Percentiles rank a stretch among this genome's conserved stretches.
phyloP scores from a whole-genome alignment of 2,888 invertebrate species.

The Chironomus tentans region DNA sequence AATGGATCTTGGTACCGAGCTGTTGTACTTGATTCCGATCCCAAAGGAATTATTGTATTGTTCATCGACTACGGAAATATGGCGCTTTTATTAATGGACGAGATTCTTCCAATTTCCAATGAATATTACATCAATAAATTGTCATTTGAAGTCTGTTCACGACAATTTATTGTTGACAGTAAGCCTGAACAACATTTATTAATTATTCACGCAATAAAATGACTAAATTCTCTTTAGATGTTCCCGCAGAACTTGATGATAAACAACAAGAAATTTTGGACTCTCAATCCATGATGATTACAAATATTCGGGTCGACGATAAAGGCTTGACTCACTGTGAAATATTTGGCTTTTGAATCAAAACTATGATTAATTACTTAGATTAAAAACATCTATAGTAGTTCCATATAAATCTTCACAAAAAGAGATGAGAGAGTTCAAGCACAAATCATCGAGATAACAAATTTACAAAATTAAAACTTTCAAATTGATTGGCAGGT shows the following conservation, averaged over 20 bases:
- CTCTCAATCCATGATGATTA: background rate
- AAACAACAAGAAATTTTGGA: background rate
- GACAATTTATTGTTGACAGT: conserved; percentile 5
- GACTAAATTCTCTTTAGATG: background rate
- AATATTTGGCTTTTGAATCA: background rate
- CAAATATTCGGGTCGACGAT: background rate
- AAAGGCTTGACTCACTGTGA: background rate
- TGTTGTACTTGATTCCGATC: background rate
- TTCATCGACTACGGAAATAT: background rate
- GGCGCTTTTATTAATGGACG: background rate
- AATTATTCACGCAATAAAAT: background rate
- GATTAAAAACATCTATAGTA: background rate
- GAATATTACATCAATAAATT: background rate
- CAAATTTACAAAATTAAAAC: background rate
- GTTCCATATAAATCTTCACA: no score
- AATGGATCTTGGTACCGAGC: conserved; percentile 2
- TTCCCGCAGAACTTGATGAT: background rate
- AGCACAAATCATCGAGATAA: background rate
- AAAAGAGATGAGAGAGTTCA: no score
- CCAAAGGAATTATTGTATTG: background rate
- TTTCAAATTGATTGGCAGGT: background rate
- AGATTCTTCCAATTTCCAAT: background rate
- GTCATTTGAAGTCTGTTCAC: background rate
- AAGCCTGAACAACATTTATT: background rate
- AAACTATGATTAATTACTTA: background rate